Evolutionary conservation across 2,797 vertebrate genomes (phyloP).

Genomic region (Hemitrygon akajei): DNA sequence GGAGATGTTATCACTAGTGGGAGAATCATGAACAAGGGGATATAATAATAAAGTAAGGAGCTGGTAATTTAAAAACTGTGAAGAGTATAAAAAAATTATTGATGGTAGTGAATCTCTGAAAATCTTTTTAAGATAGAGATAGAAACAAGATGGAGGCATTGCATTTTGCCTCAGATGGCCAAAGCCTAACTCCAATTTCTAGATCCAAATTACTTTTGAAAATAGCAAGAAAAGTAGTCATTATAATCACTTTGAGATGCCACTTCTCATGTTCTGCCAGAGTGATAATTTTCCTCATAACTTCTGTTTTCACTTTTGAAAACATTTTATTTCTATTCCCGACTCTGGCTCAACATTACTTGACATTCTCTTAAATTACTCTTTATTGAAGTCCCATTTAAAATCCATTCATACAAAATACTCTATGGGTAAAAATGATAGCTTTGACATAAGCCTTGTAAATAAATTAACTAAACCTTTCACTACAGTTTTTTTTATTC

Average conservation of each 20-base stretch:
- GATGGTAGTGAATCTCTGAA: too few species aligned
- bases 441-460: too few species aligned
- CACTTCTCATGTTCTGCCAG: not conserved
- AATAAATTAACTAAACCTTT: too few species aligned
- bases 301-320: not conserved
- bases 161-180: not conserved
- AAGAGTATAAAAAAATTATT: too few species aligned
- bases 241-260: not conserved
- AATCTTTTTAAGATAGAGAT: not conserved
- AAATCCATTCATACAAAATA: not conserved
- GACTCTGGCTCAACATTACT: not conserved
- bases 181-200: not conserved
- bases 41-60: too few species aligned
- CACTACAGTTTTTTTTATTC: not conserved
- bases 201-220: too few species aligned
- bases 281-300: not conserved
- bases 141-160: not conserved
- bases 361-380: not conserved
- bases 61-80: too few species aligned
- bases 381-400: not conserved
- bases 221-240: not conserved
- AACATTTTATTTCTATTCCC: not conserved
- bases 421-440: too few species aligned
- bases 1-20: too few species aligned
- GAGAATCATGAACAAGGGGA: too few species aligned